Conservation (phyloP, 2,888 invertebrate genomes). For the Melolontha melolontha region DNA sequence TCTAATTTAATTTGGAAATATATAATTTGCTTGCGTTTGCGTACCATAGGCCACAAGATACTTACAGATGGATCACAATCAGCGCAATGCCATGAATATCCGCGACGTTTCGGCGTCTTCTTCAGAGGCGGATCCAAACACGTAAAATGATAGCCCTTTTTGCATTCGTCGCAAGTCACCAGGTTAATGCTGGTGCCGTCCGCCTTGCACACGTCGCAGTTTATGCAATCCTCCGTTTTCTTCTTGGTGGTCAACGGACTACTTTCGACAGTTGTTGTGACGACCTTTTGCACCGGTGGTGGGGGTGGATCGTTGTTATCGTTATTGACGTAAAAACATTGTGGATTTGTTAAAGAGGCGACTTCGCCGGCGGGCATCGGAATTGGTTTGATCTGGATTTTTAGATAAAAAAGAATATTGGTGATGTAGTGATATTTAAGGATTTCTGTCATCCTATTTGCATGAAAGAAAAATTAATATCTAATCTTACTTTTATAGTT, state of each 20-base stretch:
- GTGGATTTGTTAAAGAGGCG: constrained; percentile 74
- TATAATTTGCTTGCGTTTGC: too few relatives aligned
- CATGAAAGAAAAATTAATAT: neutral
- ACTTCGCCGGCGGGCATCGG: constrained; percentile 82
- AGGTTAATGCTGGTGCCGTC: constrained; percentile 74
- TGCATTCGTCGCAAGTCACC: constrained; percentile 92
- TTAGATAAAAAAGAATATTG: neutral
- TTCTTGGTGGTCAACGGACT: constrained; percentile 47
- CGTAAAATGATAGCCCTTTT: constrained; percentile 89
- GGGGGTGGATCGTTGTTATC: constrained; percentile 71
- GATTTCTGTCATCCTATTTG: too few relatives aligned
- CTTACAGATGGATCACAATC: constrained; percentile 93
- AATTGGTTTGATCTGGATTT: constrained; percentile 77
- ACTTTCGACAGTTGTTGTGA: constrained; percentile 49
- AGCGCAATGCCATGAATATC: constrained; percentile 96
- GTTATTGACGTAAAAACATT: constrained; percentile 83
- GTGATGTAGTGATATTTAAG: too few relatives aligned
- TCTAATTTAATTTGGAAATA: too few relatives aligned
- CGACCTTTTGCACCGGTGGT: constrained; percentile 42
- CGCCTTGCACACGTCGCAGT: constrained; percentile 77
- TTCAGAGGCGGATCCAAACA: constrained; percentile 95
- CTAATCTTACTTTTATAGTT: constrained; percentile 76
- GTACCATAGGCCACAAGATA: constrained; percentile 48
- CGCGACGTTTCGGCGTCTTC: constrained; percentile 92
- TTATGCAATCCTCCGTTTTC: constrained; percentile 48